phyloP scores from a whole-genome alignment of 1,140 invertebrate genomes.

The Lamellibrachia luymesi region DNA sequence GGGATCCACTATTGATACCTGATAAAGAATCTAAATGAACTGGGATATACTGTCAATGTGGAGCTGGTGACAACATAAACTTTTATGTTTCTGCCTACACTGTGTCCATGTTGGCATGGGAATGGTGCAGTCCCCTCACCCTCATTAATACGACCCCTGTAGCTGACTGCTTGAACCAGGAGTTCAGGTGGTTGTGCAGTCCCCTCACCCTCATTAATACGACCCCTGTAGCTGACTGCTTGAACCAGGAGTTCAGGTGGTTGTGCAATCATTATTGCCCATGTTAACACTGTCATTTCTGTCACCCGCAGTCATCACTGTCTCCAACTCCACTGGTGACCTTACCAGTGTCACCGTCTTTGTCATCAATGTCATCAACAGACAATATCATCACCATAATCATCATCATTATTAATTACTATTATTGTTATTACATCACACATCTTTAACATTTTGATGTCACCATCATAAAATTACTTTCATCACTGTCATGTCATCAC shows the following conservation, averaged over 20 bases:
- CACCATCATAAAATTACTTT: too few species aligned
- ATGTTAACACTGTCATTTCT: neutral
- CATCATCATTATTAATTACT: neutral
- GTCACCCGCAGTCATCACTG: neutral
- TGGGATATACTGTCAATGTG: neutral
- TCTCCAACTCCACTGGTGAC: neutral
- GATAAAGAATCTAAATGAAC: neutral
- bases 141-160: too few species aligned
- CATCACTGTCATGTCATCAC: too few species aligned
- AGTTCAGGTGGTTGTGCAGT: too few species aligned
- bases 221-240: neutral
- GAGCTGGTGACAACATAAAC: neutral
- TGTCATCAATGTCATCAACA: neutral
- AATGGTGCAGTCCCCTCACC: neutral
- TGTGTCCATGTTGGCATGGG: neutral
- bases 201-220: neutral
- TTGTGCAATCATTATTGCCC: neutral
- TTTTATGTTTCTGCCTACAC: neutral
- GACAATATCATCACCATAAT: too few species aligned
- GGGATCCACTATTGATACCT: neutral
- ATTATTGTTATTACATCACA: neutral
- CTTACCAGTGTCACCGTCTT: too few species aligned
- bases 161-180: too few species aligned
- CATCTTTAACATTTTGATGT: too few species aligned
- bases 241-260: neutral